Conservation (phyloP, 2,797 vertebrate species). For the Sphenopsis melanotis region DNA sequence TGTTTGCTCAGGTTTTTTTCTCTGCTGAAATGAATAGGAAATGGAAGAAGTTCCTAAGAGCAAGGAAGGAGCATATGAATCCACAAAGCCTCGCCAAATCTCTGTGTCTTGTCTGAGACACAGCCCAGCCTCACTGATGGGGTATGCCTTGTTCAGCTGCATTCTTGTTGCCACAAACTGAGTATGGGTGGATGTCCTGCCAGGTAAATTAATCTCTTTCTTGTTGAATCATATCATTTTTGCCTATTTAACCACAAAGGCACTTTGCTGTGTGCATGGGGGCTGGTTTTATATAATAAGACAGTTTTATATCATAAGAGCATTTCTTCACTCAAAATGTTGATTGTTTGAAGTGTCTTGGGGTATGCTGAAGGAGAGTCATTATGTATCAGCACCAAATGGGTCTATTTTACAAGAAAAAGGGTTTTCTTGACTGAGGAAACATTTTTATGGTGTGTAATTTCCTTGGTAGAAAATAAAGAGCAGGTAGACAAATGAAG, state of each 20-base stretch:
- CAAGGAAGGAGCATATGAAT: not conserved
- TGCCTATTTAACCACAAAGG: not conserved
- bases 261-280: not conserved
- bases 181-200: not conserved
- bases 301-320: not conserved
- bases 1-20: not conserved
- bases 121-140: not conserved
- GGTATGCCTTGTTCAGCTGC: not conserved
- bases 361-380: not conserved
- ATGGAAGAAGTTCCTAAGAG: not conserved
- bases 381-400: not conserved
- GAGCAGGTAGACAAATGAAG: not conserved
- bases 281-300: not conserved
- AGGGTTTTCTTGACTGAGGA: not conserved
- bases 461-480: not conserved
- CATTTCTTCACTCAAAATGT: not conserved
- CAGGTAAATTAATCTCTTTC: not conserved
- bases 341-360: not conserved
- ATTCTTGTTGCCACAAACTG: not conserved
- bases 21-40: not conserved
- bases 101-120: not conserved
- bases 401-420: not conserved
- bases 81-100: not conserved
- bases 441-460: not conserved
- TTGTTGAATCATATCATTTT: not conserved